Percentiles rank a stretch among this genome's conserved stretches.
Conservation (phyloP, 2,113 vertebrate genomes). For the Hydropotes inermis region DNA sequence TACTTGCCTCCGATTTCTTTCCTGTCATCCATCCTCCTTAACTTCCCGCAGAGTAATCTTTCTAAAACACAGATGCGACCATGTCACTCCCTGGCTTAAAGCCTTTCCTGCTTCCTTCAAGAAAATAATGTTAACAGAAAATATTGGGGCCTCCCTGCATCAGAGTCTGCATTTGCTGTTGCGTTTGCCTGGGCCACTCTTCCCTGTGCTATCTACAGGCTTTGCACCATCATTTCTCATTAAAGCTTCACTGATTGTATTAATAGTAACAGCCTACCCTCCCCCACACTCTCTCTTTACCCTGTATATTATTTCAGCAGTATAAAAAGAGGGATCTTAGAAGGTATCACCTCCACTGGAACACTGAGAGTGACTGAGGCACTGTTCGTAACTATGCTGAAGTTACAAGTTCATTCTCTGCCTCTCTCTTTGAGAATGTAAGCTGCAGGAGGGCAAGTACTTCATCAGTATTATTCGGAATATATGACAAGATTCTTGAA, state of each 20-base stretch:
- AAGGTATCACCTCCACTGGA: neutral
- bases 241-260: neutral
- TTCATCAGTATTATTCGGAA: neutral
- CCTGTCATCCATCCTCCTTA: neutral
- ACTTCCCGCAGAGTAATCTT: neutral
- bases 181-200: neutral
- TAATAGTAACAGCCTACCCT: neutral
- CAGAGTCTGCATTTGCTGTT: neutral
- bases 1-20: neutral
- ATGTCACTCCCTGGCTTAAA: neutral
- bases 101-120: neutral
- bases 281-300: neutral
- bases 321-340: neutral
- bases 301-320: neutral
- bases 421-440: neutral
- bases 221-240: neutral
- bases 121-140: neutral
- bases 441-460: neutral
- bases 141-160: neutral
- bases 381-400: neutral
- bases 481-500: neutral
- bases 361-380: neutral
- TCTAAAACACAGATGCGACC: neutral
- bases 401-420: neutral
- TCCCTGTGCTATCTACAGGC: neutral